A percentile compares a stretch with the other conserved stretches of the same genome.
Conservation (phyloP, 2,888 invertebrate genomes). For the Catocala nupta region DNA sequence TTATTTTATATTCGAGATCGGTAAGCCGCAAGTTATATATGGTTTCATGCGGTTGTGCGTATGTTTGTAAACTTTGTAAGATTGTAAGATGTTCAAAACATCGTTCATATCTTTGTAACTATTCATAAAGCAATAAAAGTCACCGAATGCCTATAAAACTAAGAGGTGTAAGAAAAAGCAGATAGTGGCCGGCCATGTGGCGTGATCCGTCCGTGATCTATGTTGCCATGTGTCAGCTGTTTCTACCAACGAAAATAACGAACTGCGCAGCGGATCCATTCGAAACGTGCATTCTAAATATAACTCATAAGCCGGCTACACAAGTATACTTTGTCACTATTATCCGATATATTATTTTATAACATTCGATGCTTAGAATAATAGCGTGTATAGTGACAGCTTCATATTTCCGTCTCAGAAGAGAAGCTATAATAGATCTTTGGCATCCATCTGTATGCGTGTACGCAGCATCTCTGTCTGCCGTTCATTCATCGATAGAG, state of each 20-base stretch:
- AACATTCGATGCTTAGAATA: background rate
- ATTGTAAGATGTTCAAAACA: slow-evolving; percentile 21
- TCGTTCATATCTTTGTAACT: slow-evolving; percentile 16
- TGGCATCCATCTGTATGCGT: too few species aligned
- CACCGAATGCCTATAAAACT: slow-evolving; percentile 37
- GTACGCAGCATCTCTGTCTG: too few species aligned
- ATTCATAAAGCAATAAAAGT: slow-evolving; percentile 38
- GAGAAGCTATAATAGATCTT: too few species aligned
- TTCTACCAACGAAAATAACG: slow-evolving; percentile 69
- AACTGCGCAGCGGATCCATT: slow-evolving; percentile 71
- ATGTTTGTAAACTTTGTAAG: slow-evolving; percentile 17
- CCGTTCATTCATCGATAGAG: too few species aligned
- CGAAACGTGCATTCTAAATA: slow-evolving; percentile 47
- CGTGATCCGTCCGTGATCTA: slow-evolving; percentile 54
- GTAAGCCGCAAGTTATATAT: slow-evolving; percentile 20
- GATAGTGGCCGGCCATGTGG: slow-evolving; percentile 57
- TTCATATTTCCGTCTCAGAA: too few species aligned
- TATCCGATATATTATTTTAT: slow-evolving; percentile 4
- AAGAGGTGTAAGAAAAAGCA: slow-evolving; percentile 41
- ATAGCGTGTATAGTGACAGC: too few species aligned
- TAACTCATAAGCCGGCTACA: slow-evolving; percentile 41
- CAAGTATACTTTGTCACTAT: slow-evolving; percentile 29
- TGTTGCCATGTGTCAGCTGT: slow-evolving; percentile 75
- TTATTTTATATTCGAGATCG: background rate
- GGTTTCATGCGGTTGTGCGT: too few species aligned